phyloP scores from a whole-genome alignment of 2,113 vertebrate genomes.

The Antechinus stuartii region DNA sequence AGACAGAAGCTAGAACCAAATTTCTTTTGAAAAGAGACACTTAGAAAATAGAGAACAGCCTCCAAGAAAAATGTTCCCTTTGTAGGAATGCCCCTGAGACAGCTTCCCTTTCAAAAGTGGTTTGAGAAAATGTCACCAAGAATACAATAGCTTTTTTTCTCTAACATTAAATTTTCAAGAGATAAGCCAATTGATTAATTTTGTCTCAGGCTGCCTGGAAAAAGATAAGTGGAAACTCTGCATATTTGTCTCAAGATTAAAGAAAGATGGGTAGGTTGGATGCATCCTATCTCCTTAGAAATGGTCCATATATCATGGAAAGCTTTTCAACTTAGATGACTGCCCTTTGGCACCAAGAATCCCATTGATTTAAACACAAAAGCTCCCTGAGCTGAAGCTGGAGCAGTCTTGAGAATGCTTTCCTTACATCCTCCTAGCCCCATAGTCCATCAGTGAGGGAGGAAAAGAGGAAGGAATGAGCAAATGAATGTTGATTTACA shows the following conservation, averaged over 20 bases:
- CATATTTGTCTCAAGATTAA: background rate
- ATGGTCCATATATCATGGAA: background rate
- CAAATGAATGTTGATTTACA: background rate
- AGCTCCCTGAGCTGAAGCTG: background rate
- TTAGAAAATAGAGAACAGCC: background rate
- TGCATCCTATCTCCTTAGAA: background rate
- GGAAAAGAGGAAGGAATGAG: background rate
- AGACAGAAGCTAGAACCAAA: background rate
- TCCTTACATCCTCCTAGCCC: background rate
- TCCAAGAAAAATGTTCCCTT: background rate
- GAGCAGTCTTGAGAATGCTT: background rate
- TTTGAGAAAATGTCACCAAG: background rate
- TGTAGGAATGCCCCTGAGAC: background rate
- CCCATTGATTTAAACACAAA: background rate
- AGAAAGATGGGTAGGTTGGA: background rate
- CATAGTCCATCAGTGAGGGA: background rate
- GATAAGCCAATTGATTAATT: conserved; percentile 4
- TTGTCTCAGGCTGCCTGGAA: background rate
- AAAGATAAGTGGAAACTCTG: background rate
- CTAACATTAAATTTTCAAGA: background rate
- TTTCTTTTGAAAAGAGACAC: background rate
- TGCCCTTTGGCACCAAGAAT: background rate
- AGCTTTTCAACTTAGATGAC: background rate
- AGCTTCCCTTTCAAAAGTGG: background rate
- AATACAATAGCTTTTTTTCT: background rate